A percentile compares a stretch with the other conserved stretches of the same genome.
Evolutionary conservation across 92 coral and sea anemone species (phyloP).

Genomic region (Pocillopora meandrina): DNA sequence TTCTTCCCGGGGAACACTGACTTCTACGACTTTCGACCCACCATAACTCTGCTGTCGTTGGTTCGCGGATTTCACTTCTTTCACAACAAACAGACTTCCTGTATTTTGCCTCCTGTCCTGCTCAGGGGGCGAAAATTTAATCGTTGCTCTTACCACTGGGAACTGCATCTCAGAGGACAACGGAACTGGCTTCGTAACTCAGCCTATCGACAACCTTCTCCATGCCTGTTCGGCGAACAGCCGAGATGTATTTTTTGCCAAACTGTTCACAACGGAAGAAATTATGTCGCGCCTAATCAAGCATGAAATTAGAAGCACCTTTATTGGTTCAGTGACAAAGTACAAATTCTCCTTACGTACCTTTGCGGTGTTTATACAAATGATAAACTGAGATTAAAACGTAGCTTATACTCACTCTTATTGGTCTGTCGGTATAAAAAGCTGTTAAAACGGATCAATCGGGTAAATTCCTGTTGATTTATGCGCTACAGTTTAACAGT

Average conservation of each 20-base stretch:
- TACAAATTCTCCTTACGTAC: slow-evolving; percentile 21
- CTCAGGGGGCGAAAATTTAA: slow-evolving; percentile 33
- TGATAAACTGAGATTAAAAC: not conserved
- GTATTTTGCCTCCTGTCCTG: slow-evolving; percentile 13
- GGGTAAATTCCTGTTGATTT: not conserved
- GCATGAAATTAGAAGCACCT: slow-evolving; percentile 37
- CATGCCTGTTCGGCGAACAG: slow-evolving; percentile 11
- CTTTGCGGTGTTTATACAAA: not conserved
- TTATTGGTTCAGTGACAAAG: not conserved
- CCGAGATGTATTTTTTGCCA: slow-evolving; percentile 16
- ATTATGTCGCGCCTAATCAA: slow-evolving; percentile 41
- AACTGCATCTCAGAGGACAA: slow-evolving; percentile 26
- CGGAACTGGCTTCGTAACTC: not conserved
- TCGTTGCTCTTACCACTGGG: slow-evolving; percentile 36
- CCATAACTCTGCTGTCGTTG: slow-evolving; percentile 6
- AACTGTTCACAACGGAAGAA: slow-evolving; percentile 22
- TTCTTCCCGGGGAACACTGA: slow-evolving; percentile 53
- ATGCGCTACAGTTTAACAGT: not conserved
- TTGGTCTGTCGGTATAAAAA: not conserved
- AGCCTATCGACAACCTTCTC: not conserved
- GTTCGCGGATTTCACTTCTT: slow-evolving; percentile 41
- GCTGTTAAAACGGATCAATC: not conserved
- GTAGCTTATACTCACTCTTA: not conserved
- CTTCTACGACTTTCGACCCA: slow-evolving; percentile 57
- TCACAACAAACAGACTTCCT: slow-evolving; percentile 35